Conservation (phyloP, 2,797 vertebrate genomes). For the Acanthornis magna region DNA sequence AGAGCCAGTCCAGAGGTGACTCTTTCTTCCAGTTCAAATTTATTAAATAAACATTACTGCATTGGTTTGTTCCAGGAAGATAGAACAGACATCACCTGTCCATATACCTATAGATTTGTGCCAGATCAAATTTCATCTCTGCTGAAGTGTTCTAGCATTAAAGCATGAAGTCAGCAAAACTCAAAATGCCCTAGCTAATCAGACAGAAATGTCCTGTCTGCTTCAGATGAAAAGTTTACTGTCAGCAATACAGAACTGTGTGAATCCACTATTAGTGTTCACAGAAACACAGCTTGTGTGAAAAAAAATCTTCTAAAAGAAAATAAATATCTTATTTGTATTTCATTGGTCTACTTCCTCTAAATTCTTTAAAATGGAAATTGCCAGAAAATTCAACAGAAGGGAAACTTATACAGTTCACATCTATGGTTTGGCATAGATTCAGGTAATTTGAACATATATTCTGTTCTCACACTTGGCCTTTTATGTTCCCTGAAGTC, state of each 20-base stretch:
- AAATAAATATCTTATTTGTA: background rate
- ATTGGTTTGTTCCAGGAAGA: background rate
- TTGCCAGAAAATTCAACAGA: background rate
- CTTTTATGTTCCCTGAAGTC: background rate
- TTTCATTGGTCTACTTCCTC: background rate
- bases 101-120: background rate
- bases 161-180: constrained; percentile 5
- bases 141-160: background rate
- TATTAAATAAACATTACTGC: background rate
- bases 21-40: background rate
- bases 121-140: background rate
- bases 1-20: background rate
- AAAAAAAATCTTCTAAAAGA: background rate
- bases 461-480: background rate
- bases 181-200: background rate
- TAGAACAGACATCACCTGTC: background rate
- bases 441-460: background rate
- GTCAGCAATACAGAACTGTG: background rate
- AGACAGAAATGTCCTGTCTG: background rate
- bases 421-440: background rate
- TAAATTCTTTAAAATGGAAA: background rate
- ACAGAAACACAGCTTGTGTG: background rate
- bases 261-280: background rate
- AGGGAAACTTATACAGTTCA: background rate
- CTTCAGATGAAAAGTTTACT: background rate